Conservation (phyloP, 2,113 vertebrate species). For the zebrafish (Danio rerio) region DNA sequence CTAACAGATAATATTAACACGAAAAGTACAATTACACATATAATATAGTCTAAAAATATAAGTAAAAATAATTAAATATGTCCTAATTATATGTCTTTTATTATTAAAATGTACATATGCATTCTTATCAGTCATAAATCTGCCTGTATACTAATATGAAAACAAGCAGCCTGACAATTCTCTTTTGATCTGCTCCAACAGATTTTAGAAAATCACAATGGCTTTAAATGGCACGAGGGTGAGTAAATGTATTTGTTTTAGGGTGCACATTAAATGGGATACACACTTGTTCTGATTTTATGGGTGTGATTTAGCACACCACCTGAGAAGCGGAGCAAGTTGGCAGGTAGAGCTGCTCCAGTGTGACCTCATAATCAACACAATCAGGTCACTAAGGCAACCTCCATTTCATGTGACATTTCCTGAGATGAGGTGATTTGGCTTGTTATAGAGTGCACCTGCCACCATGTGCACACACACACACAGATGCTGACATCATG, state of each 20-base stretch:
- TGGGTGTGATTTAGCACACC: constrained; percentile 9
- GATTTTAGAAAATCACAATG: neutral
- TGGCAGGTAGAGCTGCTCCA: constrained; percentile 25
- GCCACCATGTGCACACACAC: constrained; percentile 7
- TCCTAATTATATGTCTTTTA: too few species aligned
- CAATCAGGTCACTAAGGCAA: constrained; percentile 40
- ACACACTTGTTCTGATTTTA: neutral
- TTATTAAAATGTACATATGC: too few species aligned
- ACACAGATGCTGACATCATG: neutral
- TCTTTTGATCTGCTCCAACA: neutral
- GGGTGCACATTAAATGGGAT: neutral
- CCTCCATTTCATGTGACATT: constrained; percentile 39
- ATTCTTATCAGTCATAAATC: too few species aligned
- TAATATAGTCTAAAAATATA: too few species aligned
- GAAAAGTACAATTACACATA: too few species aligned
- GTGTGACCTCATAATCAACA: constrained; percentile 52
- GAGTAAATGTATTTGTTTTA: constrained; percentile 13
- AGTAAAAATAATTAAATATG: too few species aligned
- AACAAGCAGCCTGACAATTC: neutral
- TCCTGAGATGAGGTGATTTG: constrained; percentile 47
- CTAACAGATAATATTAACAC: too few species aligned
- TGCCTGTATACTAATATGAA: neutral
- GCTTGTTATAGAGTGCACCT: constrained; percentile 43
- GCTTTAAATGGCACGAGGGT: neutral
- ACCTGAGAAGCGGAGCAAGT: constrained; percentile 26